Percentiles rank a stretch among this genome's conserved stretches.
Conservation (phyloP, 2,113 vertebrate species). For the Psammodynastes pulverulentus region DNA sequence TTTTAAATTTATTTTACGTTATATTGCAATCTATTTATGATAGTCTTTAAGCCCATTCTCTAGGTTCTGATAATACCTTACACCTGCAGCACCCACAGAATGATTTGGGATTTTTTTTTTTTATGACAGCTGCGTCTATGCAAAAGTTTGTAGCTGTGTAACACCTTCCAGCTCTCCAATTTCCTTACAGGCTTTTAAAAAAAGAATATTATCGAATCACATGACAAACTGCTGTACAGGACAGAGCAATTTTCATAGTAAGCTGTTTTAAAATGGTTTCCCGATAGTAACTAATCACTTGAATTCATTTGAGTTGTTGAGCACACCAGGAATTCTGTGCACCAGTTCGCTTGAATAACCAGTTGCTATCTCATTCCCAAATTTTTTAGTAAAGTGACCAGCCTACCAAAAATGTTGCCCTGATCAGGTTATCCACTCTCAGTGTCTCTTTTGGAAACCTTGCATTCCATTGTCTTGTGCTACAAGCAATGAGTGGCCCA, state of each 20-base stretch:
- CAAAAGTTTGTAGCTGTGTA: not conserved
- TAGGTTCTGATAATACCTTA: not conserved
- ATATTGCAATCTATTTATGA: not conserved
- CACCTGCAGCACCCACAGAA: not conserved
- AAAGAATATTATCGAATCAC: not conserved
- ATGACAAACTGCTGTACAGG: not conserved
- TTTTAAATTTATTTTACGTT: not conserved
- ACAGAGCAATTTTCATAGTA: not conserved
- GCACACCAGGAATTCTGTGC: not conserved
- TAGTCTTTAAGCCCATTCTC: not conserved
- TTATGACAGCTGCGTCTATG: not conserved
- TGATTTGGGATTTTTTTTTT: not conserved
- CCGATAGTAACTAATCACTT: not conserved
- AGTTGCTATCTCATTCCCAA: not conserved
- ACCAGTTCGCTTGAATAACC: not conserved
- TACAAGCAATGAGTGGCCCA: not conserved
- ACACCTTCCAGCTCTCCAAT: not conserved
- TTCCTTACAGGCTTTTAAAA: not conserved
- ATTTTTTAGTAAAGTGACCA: not conserved
- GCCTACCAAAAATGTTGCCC: not conserved
- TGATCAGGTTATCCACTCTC: not conserved
- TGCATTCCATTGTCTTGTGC: not conserved
- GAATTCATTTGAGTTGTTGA: not conserved
- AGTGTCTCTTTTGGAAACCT: not conserved
- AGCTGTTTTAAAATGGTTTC: constrained; percentile 1